Conservation (phyloP, 2,888 invertebrate genomes). For the Callimorpha dominula region DNA sequence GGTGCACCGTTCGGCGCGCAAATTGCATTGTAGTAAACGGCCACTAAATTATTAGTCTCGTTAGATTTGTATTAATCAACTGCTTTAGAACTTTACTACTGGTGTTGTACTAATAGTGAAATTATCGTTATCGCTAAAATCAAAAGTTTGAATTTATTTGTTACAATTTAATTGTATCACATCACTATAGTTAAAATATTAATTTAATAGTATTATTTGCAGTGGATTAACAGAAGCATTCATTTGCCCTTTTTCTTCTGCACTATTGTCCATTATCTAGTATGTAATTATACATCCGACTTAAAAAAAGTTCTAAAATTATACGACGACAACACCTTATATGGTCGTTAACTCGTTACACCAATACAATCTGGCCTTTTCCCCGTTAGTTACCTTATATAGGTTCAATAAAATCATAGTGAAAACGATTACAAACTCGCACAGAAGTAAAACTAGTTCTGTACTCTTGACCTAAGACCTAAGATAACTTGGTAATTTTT, state of each 20-base stretch:
- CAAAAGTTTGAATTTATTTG: neutral
- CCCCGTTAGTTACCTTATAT: neutral
- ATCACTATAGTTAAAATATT: neutral
- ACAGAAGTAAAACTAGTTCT: neutral
- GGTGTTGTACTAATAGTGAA: neutral
- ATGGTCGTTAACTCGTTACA: neutral
- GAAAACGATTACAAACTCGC: neutral
- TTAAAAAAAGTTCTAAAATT: neutral
- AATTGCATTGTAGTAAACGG: constrained; percentile 33
- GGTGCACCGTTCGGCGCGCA: constrained; percentile 53
- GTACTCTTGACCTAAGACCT: neutral
- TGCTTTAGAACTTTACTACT: constrained; percentile 14
- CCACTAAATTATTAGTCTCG: constrained; percentile 27
- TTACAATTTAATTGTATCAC: neutral
- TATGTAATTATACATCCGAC: neutral
- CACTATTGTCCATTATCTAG: neutral
- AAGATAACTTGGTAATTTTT: neutral
- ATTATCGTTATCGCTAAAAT: neutral
- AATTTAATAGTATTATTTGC: neutral
- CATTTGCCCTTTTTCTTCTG: neutral
- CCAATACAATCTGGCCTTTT: neutral
- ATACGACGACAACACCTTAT: neutral
- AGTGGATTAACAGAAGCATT: neutral
- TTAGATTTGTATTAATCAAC: constrained; percentile 23
- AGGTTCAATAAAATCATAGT: neutral